These are phyloP conservation scores for Phyllotreta cruciferae DNA, from an alignment of 2,888 invertebrate species.

Conservation along the genomic window DNA sequence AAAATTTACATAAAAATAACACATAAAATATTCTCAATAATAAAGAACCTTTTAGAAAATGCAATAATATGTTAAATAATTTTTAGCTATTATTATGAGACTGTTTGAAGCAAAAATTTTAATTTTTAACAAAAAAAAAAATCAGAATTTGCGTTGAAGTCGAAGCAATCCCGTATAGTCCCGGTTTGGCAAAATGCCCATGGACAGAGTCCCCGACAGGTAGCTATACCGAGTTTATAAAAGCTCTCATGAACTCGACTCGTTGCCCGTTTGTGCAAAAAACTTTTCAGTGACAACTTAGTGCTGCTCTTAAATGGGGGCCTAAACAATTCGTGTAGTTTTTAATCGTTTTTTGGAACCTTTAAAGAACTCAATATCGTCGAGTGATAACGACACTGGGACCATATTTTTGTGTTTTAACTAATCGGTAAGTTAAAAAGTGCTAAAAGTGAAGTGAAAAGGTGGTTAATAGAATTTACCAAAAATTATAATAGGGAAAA, in stretches of 20 bases:
- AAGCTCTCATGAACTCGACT: slow-evolving; percentile 62
- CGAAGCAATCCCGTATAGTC: slow-evolving; percentile 36
- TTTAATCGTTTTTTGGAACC: slow-evolving; percentile 39
- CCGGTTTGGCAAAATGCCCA: slow-evolving; percentile 56
- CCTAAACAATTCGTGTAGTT: slow-evolving; percentile 50
- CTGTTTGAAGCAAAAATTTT: slow-evolving; percentile 5
- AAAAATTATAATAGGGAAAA: slow-evolving; percentile 3
- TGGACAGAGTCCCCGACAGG: slow-evolving; percentile 61
- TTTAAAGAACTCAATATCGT: slow-evolving; percentile 43
- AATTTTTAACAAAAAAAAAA: slow-evolving; percentile 22
- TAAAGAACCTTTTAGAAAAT: no score
- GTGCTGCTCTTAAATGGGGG: slow-evolving; percentile 54
- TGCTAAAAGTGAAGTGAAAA: slow-evolving; percentile 44
- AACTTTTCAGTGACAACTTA: slow-evolving; percentile 41
- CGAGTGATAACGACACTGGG: slow-evolving; percentile 53
- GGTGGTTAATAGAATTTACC: slow-evolving; percentile 9
- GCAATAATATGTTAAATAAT: no score
- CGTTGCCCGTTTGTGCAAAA: slow-evolving; percentile 67
- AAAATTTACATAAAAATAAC: background rate
- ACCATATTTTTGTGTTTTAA: slow-evolving; percentile 55
- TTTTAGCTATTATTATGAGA: background rate
- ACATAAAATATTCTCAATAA: no score
- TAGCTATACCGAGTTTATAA: slow-evolving; percentile 67
- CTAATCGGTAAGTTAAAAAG: slow-evolving; percentile 54
- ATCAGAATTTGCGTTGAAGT: slow-evolving; percentile 17